phyloP scores from a whole-genome alignment of 30 jellyfish, hydroid and myxozoan species.

The Aurelia sp. region DNA sequence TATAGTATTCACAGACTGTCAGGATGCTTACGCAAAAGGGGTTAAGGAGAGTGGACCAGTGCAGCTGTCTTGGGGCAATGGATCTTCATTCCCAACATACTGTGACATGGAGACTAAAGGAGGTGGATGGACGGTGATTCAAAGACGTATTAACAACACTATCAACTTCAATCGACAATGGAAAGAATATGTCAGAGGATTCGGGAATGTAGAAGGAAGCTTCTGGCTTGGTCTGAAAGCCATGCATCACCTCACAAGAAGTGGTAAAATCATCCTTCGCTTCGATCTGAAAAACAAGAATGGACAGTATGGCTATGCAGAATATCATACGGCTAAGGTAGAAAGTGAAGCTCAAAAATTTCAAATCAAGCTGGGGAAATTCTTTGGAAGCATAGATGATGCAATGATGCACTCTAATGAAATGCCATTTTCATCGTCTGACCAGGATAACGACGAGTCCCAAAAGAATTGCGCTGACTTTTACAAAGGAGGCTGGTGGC shows the following conservation, averaged over 20 bases:
- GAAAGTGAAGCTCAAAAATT: neutral
- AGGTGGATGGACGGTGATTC: no score
- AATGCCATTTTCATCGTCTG: neutral
- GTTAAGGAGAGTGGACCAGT: no score
- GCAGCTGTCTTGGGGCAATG: no score
- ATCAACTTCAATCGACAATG: no score
- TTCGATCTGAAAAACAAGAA: neutral
- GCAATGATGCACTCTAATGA: neutral
- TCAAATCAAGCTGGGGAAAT: neutral
- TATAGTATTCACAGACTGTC: no score
- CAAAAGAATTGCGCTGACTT: neutral
- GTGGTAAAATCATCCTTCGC: neutral
- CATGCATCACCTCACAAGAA: neutral
- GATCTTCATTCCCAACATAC: no score
- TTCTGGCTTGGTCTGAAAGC: neutral
- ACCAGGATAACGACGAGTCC: neutral
- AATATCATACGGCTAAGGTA: neutral
- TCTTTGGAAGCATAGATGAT: neutral
- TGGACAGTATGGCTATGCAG: neutral
- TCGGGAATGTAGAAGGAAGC: no score
- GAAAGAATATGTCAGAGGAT: no score
- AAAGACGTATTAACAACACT: no score
- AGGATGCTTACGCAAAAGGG: no score
- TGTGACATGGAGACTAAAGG: no score
- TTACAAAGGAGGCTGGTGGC: conserved; percentile 27